Evolutionary conservation across 1,140 invertebrate species (phyloP).

Genomic region (Lucilia cuprina): DNA sequence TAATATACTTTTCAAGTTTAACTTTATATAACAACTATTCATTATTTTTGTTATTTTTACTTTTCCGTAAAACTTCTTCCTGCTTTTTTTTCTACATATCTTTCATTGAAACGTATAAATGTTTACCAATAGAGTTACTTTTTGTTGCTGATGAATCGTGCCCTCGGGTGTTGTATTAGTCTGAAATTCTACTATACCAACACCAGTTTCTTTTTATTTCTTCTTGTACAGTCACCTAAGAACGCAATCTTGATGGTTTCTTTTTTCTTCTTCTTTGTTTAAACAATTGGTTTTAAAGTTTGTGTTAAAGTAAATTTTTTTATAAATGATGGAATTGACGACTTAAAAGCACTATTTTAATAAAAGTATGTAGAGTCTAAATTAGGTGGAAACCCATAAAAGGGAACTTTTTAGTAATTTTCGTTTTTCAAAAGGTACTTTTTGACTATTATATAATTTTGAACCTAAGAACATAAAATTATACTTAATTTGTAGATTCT

Average conservation of each 20-base stretch:
- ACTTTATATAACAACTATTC: background rate
- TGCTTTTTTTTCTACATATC: background rate
- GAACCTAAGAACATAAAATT: too few species aligned
- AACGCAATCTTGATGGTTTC: background rate
- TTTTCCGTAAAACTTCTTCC: slow-evolving; percentile 10
- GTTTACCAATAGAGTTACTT: background rate
- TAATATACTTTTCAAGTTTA: background rate
- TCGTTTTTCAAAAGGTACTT: too few species aligned
- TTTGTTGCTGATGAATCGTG: background rate
- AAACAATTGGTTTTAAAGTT: background rate
- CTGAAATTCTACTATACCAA: background rate
- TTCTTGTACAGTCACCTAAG: background rate
- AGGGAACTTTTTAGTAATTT: too few species aligned
- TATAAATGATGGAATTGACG: too few species aligned
- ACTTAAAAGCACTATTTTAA: too few species aligned
- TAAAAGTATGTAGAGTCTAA: too few species aligned
- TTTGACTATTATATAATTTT: too few species aligned
- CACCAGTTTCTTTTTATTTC: background rate
- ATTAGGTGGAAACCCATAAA: too few species aligned
- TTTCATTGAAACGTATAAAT: background rate
- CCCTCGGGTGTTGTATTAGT: background rate
- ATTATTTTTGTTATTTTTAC: background rate
- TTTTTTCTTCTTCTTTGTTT: background rate
- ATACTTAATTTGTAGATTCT: too few species aligned
- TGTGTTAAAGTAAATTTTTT: too few species aligned